These are phyloP conservation scores for Drosophila azteca DNA, from an alignment of 1,140 invertebrate species.

Conservation along the genomic window DNA sequence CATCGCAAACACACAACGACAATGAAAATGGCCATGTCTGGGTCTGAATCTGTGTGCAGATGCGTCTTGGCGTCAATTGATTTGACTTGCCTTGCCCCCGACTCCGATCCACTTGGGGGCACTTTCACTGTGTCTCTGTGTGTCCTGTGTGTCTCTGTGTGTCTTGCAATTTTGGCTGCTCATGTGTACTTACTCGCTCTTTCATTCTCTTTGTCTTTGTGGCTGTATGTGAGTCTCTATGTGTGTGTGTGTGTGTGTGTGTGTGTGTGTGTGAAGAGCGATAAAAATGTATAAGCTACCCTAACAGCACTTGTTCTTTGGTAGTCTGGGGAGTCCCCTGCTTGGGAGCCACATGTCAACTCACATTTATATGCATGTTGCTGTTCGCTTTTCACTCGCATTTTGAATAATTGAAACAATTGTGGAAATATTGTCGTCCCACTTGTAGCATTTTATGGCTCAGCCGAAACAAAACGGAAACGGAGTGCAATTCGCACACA, in stretches of 20 bases:
- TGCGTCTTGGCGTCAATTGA: constrained; percentile 59
- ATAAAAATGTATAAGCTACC: constrained; percentile 65
- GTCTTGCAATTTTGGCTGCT: constrained; percentile 56
- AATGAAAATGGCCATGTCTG: constrained; percentile 17
- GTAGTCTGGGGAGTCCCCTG: constrained; percentile 5
- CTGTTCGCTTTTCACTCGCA: constrained; percentile 28
- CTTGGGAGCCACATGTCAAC: constrained; percentile 6
- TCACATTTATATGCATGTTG: constrained; percentile 55
- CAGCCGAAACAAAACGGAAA: constrained; percentile 6
- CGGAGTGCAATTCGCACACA: constrained; percentile 25
- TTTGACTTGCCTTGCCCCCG: constrained; percentile 49
- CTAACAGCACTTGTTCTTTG: background rate
- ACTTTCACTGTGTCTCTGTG: constrained; percentile 21
- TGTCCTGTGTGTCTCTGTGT: constrained; percentile 14
- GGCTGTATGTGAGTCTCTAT: background rate
- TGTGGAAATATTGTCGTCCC: constrained; percentile 18
- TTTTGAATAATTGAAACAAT: constrained; percentile 69
- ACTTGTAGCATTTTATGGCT: constrained; percentile 28
- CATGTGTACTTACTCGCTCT: constrained; percentile 47
- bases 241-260: constrained; percentile 3
- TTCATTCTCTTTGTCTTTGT: constrained; percentile 3
- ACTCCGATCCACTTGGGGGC: constrained; percentile 45
- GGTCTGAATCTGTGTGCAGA: constrained; percentile 17
- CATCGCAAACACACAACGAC: constrained; percentile 38
- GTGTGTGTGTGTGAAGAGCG: constrained; percentile 24